Percentiles rank a stretch among this genome's conserved stretches.
Evolutionary conservation across 1,140 invertebrate species (phyloP).

Genomic region (Mamestra configurata): DNA sequence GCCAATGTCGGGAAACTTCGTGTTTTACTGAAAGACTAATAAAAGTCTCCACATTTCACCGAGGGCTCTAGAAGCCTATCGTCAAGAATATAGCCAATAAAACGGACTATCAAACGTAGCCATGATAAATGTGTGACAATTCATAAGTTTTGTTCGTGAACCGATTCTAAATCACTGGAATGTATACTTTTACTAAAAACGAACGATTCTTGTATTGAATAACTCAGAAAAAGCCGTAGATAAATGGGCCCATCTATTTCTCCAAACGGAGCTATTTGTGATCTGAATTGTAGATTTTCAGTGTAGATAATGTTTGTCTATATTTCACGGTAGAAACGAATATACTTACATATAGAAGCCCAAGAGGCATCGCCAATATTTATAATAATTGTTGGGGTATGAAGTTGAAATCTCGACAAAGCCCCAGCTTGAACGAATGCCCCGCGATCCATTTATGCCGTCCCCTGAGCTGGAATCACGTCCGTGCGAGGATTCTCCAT

Average conservation of each 20-base stretch:
- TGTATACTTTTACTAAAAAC: slow-evolving; percentile 43
- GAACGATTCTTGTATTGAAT: slow-evolving; percentile 46
- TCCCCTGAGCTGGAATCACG: slow-evolving; percentile 54
- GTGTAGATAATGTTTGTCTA: slow-evolving; percentile 48
- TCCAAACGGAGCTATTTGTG: slow-evolving; percentile 43
- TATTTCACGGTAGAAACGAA: slow-evolving; percentile 33
- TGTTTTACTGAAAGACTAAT: slow-evolving; percentile 34
- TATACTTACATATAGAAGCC: slow-evolving; percentile 8
- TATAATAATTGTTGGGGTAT: slow-evolving; percentile 38
- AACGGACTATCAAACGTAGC: slow-evolving; percentile 22
- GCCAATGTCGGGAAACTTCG: slow-evolving; percentile 7
- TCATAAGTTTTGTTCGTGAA: slow-evolving; percentile 42
- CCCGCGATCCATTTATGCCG: slow-evolving; percentile 53
- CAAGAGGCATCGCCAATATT: slow-evolving; percentile 34
- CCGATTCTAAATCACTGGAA: slow-evolving; percentile 37
- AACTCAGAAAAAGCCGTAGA: slow-evolving; percentile 41
- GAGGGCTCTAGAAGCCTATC: slow-evolving; percentile 12
- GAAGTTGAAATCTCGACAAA: slow-evolving; percentile 44
- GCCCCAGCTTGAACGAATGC: slow-evolving; percentile 38
- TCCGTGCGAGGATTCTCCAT: slow-evolving; percentile 50
- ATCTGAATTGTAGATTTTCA: slow-evolving; percentile 51
- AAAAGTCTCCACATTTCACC: slow-evolving; percentile 27
- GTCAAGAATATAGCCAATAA: slow-evolving; percentile 33
- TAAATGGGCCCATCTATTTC: slow-evolving; percentile 46
- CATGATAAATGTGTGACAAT: slow-evolving; percentile 47